Evolutionary conservation across 2,797 vertebrate genomes (phyloP).

Genomic region (Mycteria americana): DNA sequence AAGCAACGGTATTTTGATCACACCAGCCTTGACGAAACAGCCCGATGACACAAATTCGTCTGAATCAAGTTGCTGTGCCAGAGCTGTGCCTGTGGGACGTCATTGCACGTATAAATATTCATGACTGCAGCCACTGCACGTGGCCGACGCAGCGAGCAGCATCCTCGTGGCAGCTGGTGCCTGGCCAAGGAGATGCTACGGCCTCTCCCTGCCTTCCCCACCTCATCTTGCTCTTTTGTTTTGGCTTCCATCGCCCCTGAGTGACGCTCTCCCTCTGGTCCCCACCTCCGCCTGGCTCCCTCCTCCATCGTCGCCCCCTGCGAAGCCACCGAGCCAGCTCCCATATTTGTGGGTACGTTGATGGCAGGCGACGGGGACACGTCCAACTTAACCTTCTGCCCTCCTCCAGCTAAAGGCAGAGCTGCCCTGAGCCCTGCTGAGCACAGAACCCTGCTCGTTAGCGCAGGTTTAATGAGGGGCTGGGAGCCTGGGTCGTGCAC

Average conservation of each 20-base stretch:
- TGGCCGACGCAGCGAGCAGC: not conserved
- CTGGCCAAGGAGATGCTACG: not conserved
- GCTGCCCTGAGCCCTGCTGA: not conserved
- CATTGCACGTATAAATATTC: not conserved
- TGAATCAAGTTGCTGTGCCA: not conserved
- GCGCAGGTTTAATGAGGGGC: not conserved
- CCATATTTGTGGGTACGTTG: accelerated
- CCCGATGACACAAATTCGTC: not conserved
- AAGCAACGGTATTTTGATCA: not conserved
- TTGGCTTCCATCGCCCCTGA: not conserved
- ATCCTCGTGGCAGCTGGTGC: not conserved
- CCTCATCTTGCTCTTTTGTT: not conserved
- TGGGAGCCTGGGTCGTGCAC: not conserved
- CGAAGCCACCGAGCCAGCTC: not conserved
- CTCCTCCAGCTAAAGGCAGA: not conserved
- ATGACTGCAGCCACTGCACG: accelerated
- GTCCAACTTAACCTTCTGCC: not conserved
- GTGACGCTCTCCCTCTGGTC: not conserved
- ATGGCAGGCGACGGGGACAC: accelerated
- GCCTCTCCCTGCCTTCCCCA: not conserved
- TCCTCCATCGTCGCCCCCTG: not conserved
- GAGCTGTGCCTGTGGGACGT: not conserved
- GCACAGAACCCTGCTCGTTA: not conserved
- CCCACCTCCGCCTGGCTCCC: not conserved
- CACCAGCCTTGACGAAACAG: not conserved